A percentile compares a stretch with the other conserved stretches of the same genome.
Evolutionary conservation across 2,888 invertebrate species (phyloP).

Genomic region (Doris montereyensis): DNA sequence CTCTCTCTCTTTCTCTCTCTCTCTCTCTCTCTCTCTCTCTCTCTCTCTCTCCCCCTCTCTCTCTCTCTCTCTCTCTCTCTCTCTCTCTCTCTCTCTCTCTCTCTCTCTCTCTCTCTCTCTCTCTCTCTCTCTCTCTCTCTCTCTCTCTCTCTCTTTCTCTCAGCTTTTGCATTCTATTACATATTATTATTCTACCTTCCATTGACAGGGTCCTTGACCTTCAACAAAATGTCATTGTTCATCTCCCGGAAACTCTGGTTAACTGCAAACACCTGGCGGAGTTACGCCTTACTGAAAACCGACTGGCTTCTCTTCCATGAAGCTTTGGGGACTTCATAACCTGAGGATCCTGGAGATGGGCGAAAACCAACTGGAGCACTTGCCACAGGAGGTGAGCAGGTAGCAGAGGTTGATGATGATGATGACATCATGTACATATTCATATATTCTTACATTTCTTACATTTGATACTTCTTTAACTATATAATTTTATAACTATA

Average conservation of each 20-base stretch:
- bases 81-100: slow-evolving; percentile 33
- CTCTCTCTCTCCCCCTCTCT: not conserved
- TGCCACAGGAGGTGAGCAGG: slow-evolving; percentile 66
- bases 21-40: no score
- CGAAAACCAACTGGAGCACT: slow-evolving; percentile 63
- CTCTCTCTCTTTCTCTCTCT: no score
- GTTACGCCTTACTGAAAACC: slow-evolving; percentile 58
- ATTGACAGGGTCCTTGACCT: slow-evolving; percentile 52
- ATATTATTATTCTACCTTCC: no score
- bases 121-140: slow-evolving; percentile 29
- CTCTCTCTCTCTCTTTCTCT: slow-evolving; percentile 28
- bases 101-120: slow-evolving; percentile 14
- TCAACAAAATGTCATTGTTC: slow-evolving; percentile 57
- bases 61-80: slow-evolving; percentile 17
- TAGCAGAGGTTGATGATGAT: no score
- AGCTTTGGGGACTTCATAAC: slow-evolving; percentile 48
- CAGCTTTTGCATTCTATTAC: not conserved
- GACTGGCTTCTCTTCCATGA: slow-evolving; percentile 57
- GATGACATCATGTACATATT: no score
- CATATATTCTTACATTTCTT: no score
- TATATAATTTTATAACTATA: no score
- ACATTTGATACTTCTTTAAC: no score
- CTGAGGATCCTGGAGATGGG: slow-evolving; percentile 59
- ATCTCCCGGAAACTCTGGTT: slow-evolving; percentile 65
- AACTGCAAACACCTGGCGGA: slow-evolving; percentile 64